Evolutionary conservation across 2,888 invertebrate species (phyloP), one percentile per base, ranked within the genome.

Genomic region (Cheilosia grossa): DNA sequence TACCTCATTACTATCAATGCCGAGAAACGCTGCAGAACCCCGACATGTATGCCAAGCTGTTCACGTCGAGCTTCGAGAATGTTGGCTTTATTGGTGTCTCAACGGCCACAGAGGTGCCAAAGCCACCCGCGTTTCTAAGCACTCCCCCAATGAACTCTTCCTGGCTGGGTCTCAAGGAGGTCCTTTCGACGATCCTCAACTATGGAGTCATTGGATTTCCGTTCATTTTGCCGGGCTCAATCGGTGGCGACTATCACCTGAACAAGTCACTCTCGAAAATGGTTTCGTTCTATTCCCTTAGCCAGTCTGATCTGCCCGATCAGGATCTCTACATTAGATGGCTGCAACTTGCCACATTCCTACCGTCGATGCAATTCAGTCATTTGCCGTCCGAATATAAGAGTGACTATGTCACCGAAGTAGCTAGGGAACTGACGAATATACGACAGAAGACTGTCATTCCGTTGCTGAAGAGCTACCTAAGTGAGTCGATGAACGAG

Each of bases 201-300:
- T 96, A 98, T 87, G 98, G 98, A 0, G 94, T 98, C 24, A 95
- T 97, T 63, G 99, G 99, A 0, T 98, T 96, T 91, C 98, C 98
- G 0, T 98, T 98, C 89, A 94, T 98, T 53, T 95, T 98, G 93
- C 97, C 98, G 0, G 98, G 98, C 0, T 96, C 98, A 4, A 97
- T 99, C 0, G 99, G 99, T 0, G 99, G 98, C 0, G 97, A 98
- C 88, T 96, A 95, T 51, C 94, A 95, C 61, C 93, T 95, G 85
- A 94, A 95, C 2, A 88, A 88, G 2, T 86, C 89, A 4, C 79
- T 89, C 13, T 93, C 93, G 1, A 92, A 91, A 88, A 91, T 92
- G 90, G 82, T 90, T 7, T 90, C 94, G 19, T 94, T 94, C 79
- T 94, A 93, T 89, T 90, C 93, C 85, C 93, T 93, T 61, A 93